Base-by-base conservation (phyloP, 2,797 vertebrate species). In the Micrastur ruficollis region DNA sequence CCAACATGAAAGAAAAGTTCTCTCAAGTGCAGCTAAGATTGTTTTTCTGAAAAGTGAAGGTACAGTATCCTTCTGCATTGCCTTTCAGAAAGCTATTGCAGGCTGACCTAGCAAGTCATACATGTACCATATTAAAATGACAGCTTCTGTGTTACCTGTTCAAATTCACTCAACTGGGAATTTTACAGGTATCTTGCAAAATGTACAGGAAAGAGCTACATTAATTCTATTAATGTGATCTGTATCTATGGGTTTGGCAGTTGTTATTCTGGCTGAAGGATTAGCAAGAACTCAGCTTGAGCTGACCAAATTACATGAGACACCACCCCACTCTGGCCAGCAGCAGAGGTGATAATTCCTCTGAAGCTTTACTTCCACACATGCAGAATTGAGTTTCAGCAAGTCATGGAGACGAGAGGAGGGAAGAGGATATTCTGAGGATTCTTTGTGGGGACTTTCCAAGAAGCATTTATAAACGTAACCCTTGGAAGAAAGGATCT, bases 181-280 rank as follows among this genome's bases (percentile, higher is more conserved):
- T 68, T 92, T 50, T 75, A 81, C 50, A 73, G 44, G 59, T 26
- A 50, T 53, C 66, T 92, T 81, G 70, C 92, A 90, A 94, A 93
- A 89, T 1, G 1, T 27, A 84, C 42, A 55, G 81, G 81, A 95
- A 83, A 67, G 47, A 93, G 40, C 44, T 49, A 68, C 32, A 40
- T 66, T 67, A 66, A 55, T 32, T 95, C 47, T 49, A 17, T 66
- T 73, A 59, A 75, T 27, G 62, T 80, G 50, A 89, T 95, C 44
- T 34, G 26, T 85, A 93, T 74, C 93, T 89, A 21, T 27, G 59
- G 81, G 63, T 81, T 96, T 92, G 74, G 71, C 55, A 90, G 38
- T 18, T 87, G 58, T 63, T 90, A 89, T 53, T 85, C 40, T n/a
- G 59, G 55, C 25, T 92, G 86, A 92, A 82, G 55, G 83, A 82